A percentile compares a stretch with the other conserved stretches of the same genome.
These are phyloP conservation scores for Pemphredon lugubris DNA, from an alignment of 2,888 invertebrate genomes.

Conservation along the genomic window DNA sequence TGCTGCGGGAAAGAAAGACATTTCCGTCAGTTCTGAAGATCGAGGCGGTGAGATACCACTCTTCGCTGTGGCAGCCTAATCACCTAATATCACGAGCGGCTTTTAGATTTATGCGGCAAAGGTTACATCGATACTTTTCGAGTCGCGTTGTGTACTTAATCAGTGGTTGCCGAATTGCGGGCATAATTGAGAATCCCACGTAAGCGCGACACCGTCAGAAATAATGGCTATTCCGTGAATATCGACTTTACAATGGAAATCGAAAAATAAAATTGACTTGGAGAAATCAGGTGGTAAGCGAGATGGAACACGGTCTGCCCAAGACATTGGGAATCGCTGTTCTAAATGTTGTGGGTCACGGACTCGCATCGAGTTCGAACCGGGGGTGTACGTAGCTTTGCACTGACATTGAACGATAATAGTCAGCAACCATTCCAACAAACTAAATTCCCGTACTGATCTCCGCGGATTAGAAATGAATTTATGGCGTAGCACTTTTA, in stretches of 20 bases:
- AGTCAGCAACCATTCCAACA: too few relatives aligned
- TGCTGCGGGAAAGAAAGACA: too few relatives aligned
- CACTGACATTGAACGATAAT: too few relatives aligned
- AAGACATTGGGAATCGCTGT: neutral
- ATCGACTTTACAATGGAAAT: too few relatives aligned
- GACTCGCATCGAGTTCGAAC: neutral
- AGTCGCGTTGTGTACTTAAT: neutral
- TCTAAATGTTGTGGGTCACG: neutral
- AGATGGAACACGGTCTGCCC: too few relatives aligned
- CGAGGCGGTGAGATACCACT: neutral
- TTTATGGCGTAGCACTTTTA: too few relatives aligned
- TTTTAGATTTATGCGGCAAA: slow-evolving; percentile 7
- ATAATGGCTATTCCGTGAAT: too few relatives aligned
- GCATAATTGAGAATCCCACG: neutral
- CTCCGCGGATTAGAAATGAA: too few relatives aligned
- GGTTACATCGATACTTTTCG: slow-evolving; percentile 9
- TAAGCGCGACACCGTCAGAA: too few relatives aligned
- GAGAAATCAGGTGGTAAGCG: too few relatives aligned
- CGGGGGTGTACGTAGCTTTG: neutral
- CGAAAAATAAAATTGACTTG: too few relatives aligned
- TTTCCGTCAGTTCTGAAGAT: neutral
- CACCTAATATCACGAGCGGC: slow-evolving; percentile 8
- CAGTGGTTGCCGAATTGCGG: neutral
- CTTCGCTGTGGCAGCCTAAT: slow-evolving; percentile 11
- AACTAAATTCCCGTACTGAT: too few relatives aligned